Evolutionary conservation across 2,113 vertebrate species (phyloP).

Genomic region (Rhinoderma darwinii): DNA sequence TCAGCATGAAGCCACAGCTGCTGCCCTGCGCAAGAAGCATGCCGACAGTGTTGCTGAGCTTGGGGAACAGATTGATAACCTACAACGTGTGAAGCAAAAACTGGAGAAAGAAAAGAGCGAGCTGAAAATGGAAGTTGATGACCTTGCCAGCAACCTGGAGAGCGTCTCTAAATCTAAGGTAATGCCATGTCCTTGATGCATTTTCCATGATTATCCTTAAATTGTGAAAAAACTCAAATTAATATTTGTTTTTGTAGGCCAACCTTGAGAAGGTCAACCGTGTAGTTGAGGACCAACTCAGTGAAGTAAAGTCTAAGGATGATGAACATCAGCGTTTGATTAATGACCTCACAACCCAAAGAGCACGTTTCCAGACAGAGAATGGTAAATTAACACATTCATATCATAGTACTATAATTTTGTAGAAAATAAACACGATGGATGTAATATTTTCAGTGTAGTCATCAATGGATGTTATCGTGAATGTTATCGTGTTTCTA

Average conservation of each 20-base stretch:
- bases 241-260: slow-evolving; percentile 65
- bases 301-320: slow-evolving; percentile 75
- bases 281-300: slow-evolving; percentile 78
- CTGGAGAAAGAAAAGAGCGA: slow-evolving; percentile 94
- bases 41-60: slow-evolving; percentile 84
- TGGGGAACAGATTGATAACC: slow-evolving; percentile 89
- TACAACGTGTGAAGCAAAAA: slow-evolving; percentile 89
- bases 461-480: too few relatives aligned
- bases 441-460: too few relatives aligned
- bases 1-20: slow-evolving; percentile 80
- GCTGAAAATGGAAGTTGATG: slow-evolving; percentile 89
- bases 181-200: slow-evolving; percentile 62
- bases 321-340: slow-evolving; percentile 77
- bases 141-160: slow-evolving; percentile 85
- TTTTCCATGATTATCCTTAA: background rate
- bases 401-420: too few relatives aligned
- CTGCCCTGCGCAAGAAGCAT: slow-evolving; percentile 84
- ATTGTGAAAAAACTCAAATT: background rate
- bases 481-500: too few relatives aligned
- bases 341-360: slow-evolving; percentile 74
- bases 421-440: too few relatives aligned
- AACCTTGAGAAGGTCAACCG: slow-evolving; percentile 77
- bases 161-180: slow-evolving; percentile 82
- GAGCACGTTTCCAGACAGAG: slow-evolving; percentile 68
- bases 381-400: slow-evolving; percentile 59